Conservation (phyloP, 1,140 invertebrate genomes). For the Drosophila melanica region DNA sequence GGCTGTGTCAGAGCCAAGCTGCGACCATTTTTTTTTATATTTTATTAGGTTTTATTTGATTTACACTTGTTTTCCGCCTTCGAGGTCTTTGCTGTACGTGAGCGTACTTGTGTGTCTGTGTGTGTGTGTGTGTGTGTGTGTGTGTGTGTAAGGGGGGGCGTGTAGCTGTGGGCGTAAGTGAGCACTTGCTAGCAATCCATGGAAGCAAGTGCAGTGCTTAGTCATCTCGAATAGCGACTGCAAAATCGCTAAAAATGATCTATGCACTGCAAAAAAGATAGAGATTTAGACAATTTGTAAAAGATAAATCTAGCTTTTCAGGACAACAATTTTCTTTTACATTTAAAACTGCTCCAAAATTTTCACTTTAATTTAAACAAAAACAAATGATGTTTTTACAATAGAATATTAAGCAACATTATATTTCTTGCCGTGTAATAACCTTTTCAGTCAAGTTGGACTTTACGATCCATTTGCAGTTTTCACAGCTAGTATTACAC, state of each 20-base stretch:
- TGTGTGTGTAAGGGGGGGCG: slow-evolving; percentile 14
- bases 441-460: neutral
- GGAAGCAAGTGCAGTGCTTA: slow-evolving; percentile 30
- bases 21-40: slow-evolving; percentile 67
- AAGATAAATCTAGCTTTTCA: neutral
- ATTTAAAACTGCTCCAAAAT: no score
- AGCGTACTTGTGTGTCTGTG: neutral
- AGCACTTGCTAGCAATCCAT: slow-evolving; percentile 37
- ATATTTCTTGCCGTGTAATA: neutral
- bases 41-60: slow-evolving; percentile 83
- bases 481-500: slow-evolving; percentile 22
- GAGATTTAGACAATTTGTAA: neutral
- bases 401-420: neutral
- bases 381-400: no score
- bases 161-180: slow-evolving; percentile 39
- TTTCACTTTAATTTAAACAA: no score
- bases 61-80: slow-evolving; percentile 80
- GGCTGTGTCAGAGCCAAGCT: slow-evolving; percentile 50
- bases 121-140: slow-evolving; percentile 8
- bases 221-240: slow-evolving; percentile 19
- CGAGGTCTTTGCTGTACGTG: slow-evolving; percentile 23
- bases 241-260: slow-evolving; percentile 8
- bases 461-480: slow-evolving; percentile 27
- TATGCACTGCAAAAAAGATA: neutral
- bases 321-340: no score